Evolutionary conservation across 2,113 vertebrate species (phyloP), one percentile per base, ranked within the genome.

Genomic region (Nansenia antarctica): DNA sequence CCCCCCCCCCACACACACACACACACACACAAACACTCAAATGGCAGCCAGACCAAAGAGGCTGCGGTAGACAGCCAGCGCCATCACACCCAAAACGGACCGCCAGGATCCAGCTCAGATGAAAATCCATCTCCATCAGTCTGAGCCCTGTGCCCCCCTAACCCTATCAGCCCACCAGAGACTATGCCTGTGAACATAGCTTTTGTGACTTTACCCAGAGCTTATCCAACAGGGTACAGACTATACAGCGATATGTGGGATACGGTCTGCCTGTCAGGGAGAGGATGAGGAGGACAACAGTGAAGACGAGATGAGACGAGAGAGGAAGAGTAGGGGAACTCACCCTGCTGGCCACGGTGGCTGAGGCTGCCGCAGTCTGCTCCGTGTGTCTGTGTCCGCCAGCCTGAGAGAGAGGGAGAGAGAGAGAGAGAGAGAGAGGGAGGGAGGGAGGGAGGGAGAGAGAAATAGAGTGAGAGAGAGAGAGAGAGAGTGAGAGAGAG

Each of bases 341-440:
- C 82, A 90, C 88, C 87, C 76, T 47, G 83, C 76, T 73, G 78
- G 68, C 65, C 39, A 67, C 53, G 45, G 79, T 62, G 67, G 72
- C 24, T 69, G 68, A 80, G 70, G 81, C 60, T 62, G 60, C 60
- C 80, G 84, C 86, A 85, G 86, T 89, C 79, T 66, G 79, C 72
- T 58, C 49, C 70, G 60, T 66, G 67, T 12, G 27, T 70, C 69
- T 80, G 57, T 34, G 34, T 18, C 61, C 4, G 6, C 37, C 59
- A 4, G n/a, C n/a, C 30, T 5, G 32, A 55, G 37, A 65, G 26
- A 61, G 30, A 70, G 74, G 67, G 63, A 69, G 61, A 74, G 73
- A 71, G 59, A 78, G 73, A 53, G 54, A 53, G 65, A 72, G 47
- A 29, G 69, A 27, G 32, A 37, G 45, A 57, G 37, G n/a, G 15